Conservation (phyloP, 2,113 vertebrate genomes). For the Amazona vittata region DNA sequence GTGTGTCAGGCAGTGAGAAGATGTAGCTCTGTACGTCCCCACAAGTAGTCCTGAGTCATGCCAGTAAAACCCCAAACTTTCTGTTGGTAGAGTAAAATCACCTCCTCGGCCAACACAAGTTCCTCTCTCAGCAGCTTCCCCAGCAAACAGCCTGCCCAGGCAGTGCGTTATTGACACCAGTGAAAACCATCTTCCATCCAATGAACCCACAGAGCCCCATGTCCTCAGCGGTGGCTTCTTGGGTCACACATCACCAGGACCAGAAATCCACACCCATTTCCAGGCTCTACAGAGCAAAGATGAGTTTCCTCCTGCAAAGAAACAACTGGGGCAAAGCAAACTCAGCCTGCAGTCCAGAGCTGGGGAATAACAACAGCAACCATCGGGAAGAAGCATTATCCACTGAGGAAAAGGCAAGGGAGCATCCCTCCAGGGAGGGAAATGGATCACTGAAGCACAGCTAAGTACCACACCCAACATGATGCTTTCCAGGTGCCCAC, state of each 20-base stretch:
- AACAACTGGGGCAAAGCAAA: not conserved
- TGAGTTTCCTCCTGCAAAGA: not conserved
- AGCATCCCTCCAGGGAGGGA: not conserved
- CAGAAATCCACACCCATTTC: not conserved
- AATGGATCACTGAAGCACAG: not conserved
- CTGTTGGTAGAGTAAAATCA: not conserved
- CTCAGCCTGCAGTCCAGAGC: not conserved
- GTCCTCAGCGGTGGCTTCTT: fast-evolving
- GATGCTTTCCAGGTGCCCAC: not conserved
- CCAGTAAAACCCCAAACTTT: slow-evolving; percentile 42
- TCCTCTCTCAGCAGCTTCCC: not conserved
- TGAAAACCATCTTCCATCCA: not conserved
- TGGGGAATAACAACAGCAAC: not conserved
- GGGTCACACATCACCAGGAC: not conserved
- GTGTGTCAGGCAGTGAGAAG: not conserved
- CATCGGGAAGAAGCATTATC: not conserved
- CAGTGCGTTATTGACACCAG: not conserved
- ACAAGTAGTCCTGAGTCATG: not conserved
- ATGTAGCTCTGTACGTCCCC: not conserved
- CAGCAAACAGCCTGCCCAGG: not conserved
- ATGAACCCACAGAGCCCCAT: not conserved
- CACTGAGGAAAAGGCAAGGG: not conserved
- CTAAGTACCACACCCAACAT: not conserved
- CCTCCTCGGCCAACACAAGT: not conserved
- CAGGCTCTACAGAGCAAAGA: not conserved